phyloP scores from a whole-genome alignment of 2,797 vertebrate species.

The Paedocypris micromegethes region DNA sequence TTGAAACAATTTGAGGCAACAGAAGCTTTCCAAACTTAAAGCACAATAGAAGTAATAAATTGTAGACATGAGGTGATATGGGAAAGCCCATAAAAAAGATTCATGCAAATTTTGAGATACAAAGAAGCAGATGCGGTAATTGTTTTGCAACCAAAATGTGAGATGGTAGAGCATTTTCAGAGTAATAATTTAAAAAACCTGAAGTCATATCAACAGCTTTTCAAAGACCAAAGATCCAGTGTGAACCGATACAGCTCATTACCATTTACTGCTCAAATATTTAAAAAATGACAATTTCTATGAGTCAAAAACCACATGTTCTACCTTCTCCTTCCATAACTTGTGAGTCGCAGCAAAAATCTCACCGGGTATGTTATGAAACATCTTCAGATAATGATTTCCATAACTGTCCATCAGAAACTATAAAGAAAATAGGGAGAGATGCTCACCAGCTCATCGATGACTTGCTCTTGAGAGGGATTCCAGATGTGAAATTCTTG shows the following conservation, averaged over 20 bases:
- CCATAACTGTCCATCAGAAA: constrained; percentile 8
- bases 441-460: constrained; percentile 54
- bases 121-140: constrained; percentile 1
- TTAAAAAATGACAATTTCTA: no score
- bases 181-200: background rate
- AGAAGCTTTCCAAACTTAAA: no score
- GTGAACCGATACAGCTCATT: constrained; percentile 3
- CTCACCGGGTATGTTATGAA: no score
- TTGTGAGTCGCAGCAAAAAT: background rate
- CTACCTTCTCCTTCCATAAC: background rate
- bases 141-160: constrained; percentile 10
- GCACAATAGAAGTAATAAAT: no score
- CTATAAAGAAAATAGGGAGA: background rate
- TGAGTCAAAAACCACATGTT: no score
- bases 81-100: background rate
- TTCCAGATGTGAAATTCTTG: constrained; percentile 59
- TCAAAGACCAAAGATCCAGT: constrained; percentile 4
- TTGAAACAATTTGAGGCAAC: no score
- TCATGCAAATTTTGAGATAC: background rate
- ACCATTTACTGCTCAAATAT: constrained; percentile 3
- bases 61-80: background rate
- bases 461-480: constrained; percentile 54
- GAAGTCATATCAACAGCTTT: constrained; percentile 2
- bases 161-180: background rate
- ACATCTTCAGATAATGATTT: background rate